Conservation (phyloP, 2,888 invertebrate genomes). For the Iphiclides podalirius region DNA sequence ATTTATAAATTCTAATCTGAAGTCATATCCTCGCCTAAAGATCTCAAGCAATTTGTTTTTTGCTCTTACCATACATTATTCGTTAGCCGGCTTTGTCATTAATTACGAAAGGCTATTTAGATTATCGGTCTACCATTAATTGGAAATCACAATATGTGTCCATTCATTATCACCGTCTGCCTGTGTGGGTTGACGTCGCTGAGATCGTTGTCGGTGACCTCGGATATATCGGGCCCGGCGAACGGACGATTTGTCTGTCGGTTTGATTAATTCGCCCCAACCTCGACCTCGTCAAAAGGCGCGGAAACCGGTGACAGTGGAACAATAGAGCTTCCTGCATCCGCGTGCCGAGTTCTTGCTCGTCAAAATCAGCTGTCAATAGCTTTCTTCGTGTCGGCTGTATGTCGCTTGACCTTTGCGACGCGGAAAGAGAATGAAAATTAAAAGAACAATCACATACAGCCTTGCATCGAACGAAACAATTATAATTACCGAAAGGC, state of each 20-base stretch:
- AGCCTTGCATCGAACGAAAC: slow-evolving; percentile 28
- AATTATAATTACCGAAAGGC: slow-evolving; percentile 16
- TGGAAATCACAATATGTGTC: slow-evolving; percentile 5
- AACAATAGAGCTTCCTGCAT: slow-evolving; percentile 59
- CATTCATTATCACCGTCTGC: slow-evolving; percentile 5
- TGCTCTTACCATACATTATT: no score
- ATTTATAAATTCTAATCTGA: no score
- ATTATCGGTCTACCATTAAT: slow-evolving; percentile 16
- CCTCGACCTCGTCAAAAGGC: slow-evolving; percentile 50
- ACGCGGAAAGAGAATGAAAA: slow-evolving; percentile 24
- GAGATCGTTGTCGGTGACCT: slow-evolving; percentile 30
- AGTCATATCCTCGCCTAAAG: no score
- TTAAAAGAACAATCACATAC: slow-evolving; percentile 25
- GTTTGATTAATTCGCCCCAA: slow-evolving; percentile 30
- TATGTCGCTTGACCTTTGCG: slow-evolving; percentile 22
- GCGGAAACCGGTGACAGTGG: slow-evolving; percentile 45
- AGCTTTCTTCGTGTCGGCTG: slow-evolving; percentile 49
- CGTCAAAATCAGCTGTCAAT: slow-evolving; percentile 51
- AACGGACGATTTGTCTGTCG: slow-evolving; percentile 27
- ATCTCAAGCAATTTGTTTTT: no score
- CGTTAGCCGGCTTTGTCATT: no score
- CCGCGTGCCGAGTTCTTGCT: slow-evolving; percentile 43
- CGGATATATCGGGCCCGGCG: not conserved
- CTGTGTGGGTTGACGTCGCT: slow-evolving; percentile 3
- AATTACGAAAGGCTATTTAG: slow-evolving; percentile 10